A percentile compares a stretch with the other conserved stretches of the same genome.
These are phyloP conservation scores for Crotalus viridis DNA, from an alignment of 2,113 vertebrate species.

Conservation along the genomic window DNA sequence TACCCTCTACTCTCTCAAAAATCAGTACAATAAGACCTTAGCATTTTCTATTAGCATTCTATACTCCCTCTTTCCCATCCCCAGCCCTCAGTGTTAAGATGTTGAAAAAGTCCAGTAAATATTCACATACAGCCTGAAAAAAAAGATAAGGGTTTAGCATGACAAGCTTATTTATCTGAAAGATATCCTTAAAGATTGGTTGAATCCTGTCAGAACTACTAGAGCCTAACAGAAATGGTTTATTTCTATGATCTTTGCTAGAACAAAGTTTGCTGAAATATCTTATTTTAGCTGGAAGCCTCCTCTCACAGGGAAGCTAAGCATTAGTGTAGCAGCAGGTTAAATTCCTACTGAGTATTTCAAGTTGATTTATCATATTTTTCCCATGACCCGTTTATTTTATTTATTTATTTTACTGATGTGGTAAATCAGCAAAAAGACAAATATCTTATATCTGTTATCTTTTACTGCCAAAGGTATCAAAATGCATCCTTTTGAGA, in stretches of 20 bases:
- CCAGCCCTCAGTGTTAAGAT: background rate
- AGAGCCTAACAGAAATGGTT: conserved; percentile 34
- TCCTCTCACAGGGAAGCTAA: conserved; percentile 34
- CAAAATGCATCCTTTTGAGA: conserved; percentile 22
- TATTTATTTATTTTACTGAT: conserved; percentile 21
- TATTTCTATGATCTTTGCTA: conserved; percentile 45
- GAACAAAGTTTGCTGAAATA: conserved; percentile 47
- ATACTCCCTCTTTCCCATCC: conserved; percentile 13
- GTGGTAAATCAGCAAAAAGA: conserved; percentile 42
- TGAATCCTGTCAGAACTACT: conserved; percentile 40
- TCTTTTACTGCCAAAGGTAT: conserved; percentile 20
- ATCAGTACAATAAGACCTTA: conserved; percentile 54
- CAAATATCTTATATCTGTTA: conserved; percentile 48
- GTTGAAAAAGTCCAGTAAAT: background rate
- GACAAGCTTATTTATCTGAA: conserved; percentile 46
- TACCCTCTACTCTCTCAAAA: conserved; percentile 53
- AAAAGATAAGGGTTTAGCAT: conserved; percentile 29
- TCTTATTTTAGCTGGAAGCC: conserved; percentile 22
- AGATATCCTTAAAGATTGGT: conserved; percentile 47
- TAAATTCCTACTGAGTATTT: conserved; percentile 46
- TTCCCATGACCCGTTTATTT: conserved; percentile 39
- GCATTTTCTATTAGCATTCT: conserved; percentile 37
- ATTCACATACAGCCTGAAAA: conserved; percentile 24
- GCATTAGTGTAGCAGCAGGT: conserved; percentile 40
- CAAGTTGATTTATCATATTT: conserved; percentile 49